Evolutionary conservation across 2,888 invertebrate genomes (phyloP).

Genomic region (Cantharis lateralis): DNA sequence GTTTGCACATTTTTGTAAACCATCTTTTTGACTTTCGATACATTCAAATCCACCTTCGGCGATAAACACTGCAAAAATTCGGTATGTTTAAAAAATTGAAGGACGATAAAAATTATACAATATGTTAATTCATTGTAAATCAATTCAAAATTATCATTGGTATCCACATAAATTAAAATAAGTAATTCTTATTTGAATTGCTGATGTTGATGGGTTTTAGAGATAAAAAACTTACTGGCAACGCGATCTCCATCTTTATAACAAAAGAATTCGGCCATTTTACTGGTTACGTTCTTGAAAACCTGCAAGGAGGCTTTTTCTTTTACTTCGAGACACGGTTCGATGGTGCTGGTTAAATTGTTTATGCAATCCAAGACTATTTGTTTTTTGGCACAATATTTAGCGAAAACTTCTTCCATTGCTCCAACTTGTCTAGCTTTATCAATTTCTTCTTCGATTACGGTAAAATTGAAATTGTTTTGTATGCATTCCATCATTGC

Average conservation of each 20-base stretch:
- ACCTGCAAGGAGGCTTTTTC: slow-evolving; percentile 67
- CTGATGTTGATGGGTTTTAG: background rate
- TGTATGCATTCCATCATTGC: slow-evolving; percentile 61
- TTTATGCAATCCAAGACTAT: slow-evolving; percentile 65
- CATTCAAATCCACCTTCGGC: slow-evolving; percentile 10
- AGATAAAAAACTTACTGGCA: slow-evolving; percentile 63
- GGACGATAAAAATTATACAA: background rate
- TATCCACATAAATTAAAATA: background rate
- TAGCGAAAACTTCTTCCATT: slow-evolving; percentile 55
- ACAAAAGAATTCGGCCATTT: slow-evolving; percentile 74
- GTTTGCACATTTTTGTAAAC: background rate
- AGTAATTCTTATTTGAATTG: background rate
- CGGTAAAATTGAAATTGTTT: slow-evolving; percentile 61
- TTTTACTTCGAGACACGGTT: slow-evolving; percentile 65
- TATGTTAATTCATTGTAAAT: background rate
- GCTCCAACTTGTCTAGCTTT: slow-evolving; percentile 65
- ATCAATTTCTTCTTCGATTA: slow-evolving; percentile 69
- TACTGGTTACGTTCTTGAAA: slow-evolving; percentile 69
- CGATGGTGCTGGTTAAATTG: slow-evolving; percentile 60
- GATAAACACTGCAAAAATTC: slow-evolving; percentile 3
- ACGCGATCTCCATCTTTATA: slow-evolving; percentile 82
- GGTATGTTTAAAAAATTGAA: background rate
- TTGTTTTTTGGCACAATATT: slow-evolving; percentile 72
- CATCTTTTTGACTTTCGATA: background rate
- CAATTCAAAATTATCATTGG: background rate